Conservation (phyloP, 35 echinoderm and acorn worm genomes). For the Chiridota heheva region DNA sequence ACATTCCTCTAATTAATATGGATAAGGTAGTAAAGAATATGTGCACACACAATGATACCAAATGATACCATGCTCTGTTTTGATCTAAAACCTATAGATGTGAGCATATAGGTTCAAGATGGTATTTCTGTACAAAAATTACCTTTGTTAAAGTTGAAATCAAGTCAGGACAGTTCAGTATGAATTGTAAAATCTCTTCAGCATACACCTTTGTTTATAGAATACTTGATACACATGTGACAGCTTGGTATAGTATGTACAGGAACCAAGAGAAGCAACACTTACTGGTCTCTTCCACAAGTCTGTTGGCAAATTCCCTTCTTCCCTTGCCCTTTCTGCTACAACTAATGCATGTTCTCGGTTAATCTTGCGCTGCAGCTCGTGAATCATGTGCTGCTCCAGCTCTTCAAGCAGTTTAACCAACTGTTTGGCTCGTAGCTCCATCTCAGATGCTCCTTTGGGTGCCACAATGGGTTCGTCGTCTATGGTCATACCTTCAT, state of each 20-base stretch:
- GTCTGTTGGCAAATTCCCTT: slow-evolving; percentile 91
- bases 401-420: slow-evolving; percentile 87
- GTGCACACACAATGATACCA: no score
- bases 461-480: slow-evolving; percentile 86
- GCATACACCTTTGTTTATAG: no score
- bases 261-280: neutral
- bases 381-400: slow-evolving; percentile 91
- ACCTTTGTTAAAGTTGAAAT: no score
- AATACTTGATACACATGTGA: neutral
- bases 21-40: no score
- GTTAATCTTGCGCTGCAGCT: slow-evolving; percentile 78
- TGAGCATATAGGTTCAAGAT: no score
- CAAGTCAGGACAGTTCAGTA: no score
- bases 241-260: neutral
- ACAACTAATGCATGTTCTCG: slow-evolving; percentile 87
- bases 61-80: no score
- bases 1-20: no score
- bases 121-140: no score
- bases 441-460: slow-evolving; percentile 89
- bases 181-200: slow-evolving; percentile 1
- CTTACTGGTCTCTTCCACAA: slow-evolving; percentile 98
- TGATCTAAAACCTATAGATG: no score
- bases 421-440: slow-evolving; percentile 91
- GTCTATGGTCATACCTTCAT: slow-evolving; percentile 90
- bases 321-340: slow-evolving; percentile 83